Conservation (phyloP, 2,888 invertebrate genomes). For the Monopis laevigella region DNA sequence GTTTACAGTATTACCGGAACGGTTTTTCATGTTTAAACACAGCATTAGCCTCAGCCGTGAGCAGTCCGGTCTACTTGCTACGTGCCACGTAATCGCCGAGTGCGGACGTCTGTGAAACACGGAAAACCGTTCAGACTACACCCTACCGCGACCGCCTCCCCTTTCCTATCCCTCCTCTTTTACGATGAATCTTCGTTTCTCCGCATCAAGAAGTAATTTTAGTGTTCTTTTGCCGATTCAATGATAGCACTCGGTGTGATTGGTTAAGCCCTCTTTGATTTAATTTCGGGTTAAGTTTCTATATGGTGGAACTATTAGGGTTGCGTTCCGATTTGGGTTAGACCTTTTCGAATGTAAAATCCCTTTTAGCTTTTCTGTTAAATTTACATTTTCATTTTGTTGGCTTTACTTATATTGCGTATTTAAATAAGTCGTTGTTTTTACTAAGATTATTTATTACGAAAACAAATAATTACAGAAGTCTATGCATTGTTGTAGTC, state of each 20-base stretch:
- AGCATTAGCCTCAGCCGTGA: constrained; percentile 43
- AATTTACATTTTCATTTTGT: no score
- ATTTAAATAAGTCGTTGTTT: no score
- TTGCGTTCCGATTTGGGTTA: constrained; percentile 26
- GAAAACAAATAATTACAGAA: no score
- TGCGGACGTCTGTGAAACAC: constrained; percentile 59
- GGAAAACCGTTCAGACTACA: constrained; percentile 65
- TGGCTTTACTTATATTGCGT: no score
- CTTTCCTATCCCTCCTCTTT: constrained; percentile 48
- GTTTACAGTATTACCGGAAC: constrained; percentile 59
- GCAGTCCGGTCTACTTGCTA: constrained; percentile 41
- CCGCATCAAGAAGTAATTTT: constrained; percentile 68
- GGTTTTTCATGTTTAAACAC: constrained; percentile 64
- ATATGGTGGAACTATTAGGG: constrained; percentile 50
- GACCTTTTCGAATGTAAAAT: no score
- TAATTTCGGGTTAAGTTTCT: constrained; percentile 65
- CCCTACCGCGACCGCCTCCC: constrained; percentile 24
- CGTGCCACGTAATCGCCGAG: constrained; percentile 58
- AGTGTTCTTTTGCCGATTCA: constrained; percentile 67
- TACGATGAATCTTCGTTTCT: constrained; percentile 68
- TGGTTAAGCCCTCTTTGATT: constrained; percentile 67
- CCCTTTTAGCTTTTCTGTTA: no score
- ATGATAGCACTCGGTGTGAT: constrained; percentile 67
- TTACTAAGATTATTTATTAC: no score
- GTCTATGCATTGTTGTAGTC: no score